Base-by-base conservation (phyloP, 1,140 invertebrate genomes). In the Zaprionus tsacasi region DNA sequence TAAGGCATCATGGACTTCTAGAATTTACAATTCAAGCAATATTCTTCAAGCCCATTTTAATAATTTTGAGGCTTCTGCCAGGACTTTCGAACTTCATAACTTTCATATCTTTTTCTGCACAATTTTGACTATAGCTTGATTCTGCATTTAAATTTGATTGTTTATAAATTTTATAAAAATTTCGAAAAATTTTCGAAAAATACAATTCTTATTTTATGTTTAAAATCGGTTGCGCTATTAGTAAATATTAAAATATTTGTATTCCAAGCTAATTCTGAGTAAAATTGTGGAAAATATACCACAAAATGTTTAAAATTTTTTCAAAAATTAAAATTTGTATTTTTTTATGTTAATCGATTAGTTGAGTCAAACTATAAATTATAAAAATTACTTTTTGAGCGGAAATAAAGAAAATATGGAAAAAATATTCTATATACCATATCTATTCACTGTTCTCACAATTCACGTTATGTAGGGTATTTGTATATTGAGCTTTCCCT, bases 401-500 rank as follows among this genome's bases (percentile, higher is more conserved):
- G 17, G 3, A 21, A 48, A 25, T 50, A 5, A 12, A 5, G 45
- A 50, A 21, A 50, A 50, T 50, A 50, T 1, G 3, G 0, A 4
- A 3, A 2, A 48, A 48, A 48, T 21, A 48, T 1, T 2, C 15
- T 11, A 10, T 10, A 11, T 48, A 21, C 8, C 3, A 11, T 15
- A 7, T 43, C 6, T 3, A 2, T 3, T 8, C 0, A 8, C n/a
- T 48, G 0, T 8, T 11, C 17, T 5, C 8, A 0, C 2, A 45
- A 45, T 15, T 0, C 5, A 45, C 3, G 0, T 21, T 1, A 17
- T 11, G 2, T 2, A 48, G 21, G 21, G 21, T 21, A 21, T 21
- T 21, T 21, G n/a, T n/a, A n/a, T n/a, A 21, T 21, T 21, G 2
- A 21, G 21, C 21, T 21, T 7, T 1, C 21, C 11, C 45, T 33